These are phyloP conservation scores for Halcyon smyrnensis DNA, from an alignment of 2,797 vertebrate genomes.

Conservation along the genomic window DNA sequence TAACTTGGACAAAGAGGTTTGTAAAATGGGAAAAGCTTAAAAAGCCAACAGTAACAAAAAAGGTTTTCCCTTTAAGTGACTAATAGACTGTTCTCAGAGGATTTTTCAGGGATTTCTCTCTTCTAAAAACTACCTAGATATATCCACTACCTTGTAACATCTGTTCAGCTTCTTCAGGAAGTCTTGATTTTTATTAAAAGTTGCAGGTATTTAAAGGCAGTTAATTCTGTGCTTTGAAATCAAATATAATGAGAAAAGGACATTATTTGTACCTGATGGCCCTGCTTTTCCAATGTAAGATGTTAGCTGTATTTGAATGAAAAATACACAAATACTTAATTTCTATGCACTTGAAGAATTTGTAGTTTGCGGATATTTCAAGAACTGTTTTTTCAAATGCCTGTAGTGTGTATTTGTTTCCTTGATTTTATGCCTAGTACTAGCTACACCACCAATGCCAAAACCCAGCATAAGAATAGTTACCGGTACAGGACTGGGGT, in stretches of 20 bases:
- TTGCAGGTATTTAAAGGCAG: not conserved
- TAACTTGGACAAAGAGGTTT: not conserved
- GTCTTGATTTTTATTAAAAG: not conserved
- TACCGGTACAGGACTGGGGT: not conserved
- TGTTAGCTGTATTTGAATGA: not conserved
- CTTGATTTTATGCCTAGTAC: not conserved
- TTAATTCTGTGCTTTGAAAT: not conserved
- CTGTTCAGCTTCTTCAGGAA: not conserved
- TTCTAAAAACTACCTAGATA: not conserved
- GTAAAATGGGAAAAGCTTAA: slow-evolving; percentile 25
- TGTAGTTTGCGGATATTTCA: not conserved
- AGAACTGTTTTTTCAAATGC: not conserved
- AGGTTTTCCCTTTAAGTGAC: not conserved
- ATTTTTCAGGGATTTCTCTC: not conserved
- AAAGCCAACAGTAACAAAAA: not conserved
- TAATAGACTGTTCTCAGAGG: not conserved
- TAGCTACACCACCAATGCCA: not conserved
- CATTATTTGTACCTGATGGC: not conserved
- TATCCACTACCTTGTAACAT: not conserved
- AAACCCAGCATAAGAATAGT: not conserved
- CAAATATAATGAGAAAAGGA: not conserved
- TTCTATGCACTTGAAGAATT: not conserved
- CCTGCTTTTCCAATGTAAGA: not conserved
- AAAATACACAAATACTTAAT: not conserved
- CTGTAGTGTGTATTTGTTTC: not conserved